phyloP scores from a whole-genome alignment of 2,113 vertebrate species.

The Haemorhous mexicanus region DNA sequence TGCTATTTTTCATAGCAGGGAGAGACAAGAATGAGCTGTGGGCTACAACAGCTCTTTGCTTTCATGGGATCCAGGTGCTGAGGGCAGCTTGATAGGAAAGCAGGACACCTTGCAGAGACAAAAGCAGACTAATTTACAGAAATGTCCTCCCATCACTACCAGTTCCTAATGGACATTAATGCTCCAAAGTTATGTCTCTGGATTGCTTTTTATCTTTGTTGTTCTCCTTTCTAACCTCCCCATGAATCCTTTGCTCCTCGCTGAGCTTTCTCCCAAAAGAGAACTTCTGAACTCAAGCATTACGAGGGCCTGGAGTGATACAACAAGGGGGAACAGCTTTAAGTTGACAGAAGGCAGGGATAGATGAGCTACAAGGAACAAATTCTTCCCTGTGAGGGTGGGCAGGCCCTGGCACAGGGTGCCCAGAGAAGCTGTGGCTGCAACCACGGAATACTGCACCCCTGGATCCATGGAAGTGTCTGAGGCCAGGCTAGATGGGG shows the following conservation, averaged over 20 bases:
- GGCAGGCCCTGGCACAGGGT: not conserved
- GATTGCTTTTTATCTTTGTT: not conserved
- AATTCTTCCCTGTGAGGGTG: not conserved
- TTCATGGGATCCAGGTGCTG: not conserved
- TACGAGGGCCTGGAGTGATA: not conserved
- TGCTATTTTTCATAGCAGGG: not conserved
- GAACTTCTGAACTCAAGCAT: not conserved
- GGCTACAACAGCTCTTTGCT: not conserved
- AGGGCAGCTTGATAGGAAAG: not conserved
- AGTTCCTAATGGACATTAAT: not conserved
- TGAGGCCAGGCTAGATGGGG: accelerated
- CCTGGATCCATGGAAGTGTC: not conserved
- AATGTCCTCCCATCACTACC: not conserved
- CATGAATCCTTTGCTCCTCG: not conserved
- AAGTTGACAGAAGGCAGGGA: not conserved
- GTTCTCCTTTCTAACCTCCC: not conserved
- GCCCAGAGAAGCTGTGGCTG: not conserved
- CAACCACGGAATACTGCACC: no score
- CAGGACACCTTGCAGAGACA: not conserved
- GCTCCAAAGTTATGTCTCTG: not conserved
- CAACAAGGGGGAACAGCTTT: not conserved
- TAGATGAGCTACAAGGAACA: not conserved
- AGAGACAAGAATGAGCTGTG: not conserved
- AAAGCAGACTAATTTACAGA: not conserved
- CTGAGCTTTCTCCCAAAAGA: not conserved